A percentile compares a stretch with the other conserved stretches of the same genome.
Conservation (phyloP, 1,140 invertebrate species). For the Orussus abietinus region DNA sequence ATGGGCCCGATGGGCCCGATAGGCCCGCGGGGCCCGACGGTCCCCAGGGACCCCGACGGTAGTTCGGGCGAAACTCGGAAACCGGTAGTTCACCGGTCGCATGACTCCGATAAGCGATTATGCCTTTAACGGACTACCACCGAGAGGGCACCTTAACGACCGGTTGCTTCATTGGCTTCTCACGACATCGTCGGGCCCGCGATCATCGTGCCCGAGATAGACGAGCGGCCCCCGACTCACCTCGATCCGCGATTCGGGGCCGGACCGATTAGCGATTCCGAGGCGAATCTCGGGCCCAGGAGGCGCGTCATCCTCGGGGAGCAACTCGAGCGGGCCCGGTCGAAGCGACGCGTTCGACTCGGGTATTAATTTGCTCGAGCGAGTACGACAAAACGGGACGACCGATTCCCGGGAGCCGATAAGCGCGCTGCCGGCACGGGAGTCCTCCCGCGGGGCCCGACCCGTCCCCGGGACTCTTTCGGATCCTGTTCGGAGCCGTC, state of each 20-base stretch:
- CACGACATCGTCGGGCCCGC: constrained; percentile 28
- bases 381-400: constrained; percentile 21
- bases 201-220: constrained; percentile 7
- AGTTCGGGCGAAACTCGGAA: constrained; percentile 44
- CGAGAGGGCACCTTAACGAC: constrained; percentile 34
- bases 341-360: too few relatives aligned
- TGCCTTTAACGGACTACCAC: constrained; percentile 32
- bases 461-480: constrained; percentile 18
- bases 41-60: constrained; percentile 27
- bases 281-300: too few relatives aligned
- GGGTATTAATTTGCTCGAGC: constrained; percentile 32
- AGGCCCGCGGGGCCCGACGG: too few relatives aligned
- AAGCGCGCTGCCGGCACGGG: constrained; percentile 21
- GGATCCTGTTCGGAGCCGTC: constrained; percentile 23
- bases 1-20: too few relatives aligned
- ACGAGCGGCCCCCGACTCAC: too few relatives aligned
- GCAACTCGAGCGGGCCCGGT: not conserved
- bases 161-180: constrained; percentile 41
- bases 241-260: constrained; percentile 3
- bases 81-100: constrained; percentile 41
- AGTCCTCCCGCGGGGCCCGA: constrained; percentile 12
- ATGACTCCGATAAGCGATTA: constrained; percentile 47
- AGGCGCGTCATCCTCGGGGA: not conserved
- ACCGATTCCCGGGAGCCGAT: constrained; percentile 24
- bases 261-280: constrained; percentile 5